Conservation (phyloP, 2,888 invertebrate genomes). For the Agrotis exclamationis region DNA sequence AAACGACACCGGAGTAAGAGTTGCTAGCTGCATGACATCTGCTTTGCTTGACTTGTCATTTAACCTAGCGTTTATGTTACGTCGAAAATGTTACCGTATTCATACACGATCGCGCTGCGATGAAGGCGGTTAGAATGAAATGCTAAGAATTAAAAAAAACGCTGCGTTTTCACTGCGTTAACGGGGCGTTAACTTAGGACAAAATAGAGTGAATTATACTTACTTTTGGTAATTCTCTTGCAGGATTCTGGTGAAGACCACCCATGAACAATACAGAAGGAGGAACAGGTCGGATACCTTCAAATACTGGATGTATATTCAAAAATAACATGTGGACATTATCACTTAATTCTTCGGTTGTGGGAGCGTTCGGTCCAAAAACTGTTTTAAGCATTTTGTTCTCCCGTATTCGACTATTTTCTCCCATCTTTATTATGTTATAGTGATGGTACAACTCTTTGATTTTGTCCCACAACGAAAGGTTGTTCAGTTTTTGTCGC, state of each 20-base stretch:
- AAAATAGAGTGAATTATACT: background rate
- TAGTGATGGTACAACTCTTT: constrained; percentile 30
- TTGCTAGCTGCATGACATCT: no score
- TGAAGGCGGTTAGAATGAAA: background rate
- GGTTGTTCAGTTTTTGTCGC: constrained; percentile 33
- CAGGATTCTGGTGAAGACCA: constrained; percentile 65
- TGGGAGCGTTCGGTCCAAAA: constrained; percentile 63
- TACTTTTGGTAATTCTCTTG: constrained; percentile 68
- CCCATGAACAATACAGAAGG: constrained; percentile 70
- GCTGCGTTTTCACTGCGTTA: background rate
- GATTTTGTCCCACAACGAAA: constrained; percentile 28
- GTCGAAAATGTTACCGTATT: background rate
- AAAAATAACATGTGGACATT: constrained; percentile 72
- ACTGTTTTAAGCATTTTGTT: constrained; percentile 49
- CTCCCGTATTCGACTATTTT: constrained; percentile 25
- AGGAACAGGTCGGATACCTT: constrained; percentile 69
- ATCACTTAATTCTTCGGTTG: constrained; percentile 59
- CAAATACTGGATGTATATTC: constrained; percentile 71
- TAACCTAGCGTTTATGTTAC: no score
- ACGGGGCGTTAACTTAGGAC: background rate
- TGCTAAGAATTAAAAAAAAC: background rate
- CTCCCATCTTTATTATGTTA: constrained; percentile 18
- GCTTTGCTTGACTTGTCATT: no score
- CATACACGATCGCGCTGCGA: background rate
- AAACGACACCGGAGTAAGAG: no score